Evolutionary conservation across 2,888 invertebrate species (phyloP).

Genomic region (Acronicta psi): DNA sequence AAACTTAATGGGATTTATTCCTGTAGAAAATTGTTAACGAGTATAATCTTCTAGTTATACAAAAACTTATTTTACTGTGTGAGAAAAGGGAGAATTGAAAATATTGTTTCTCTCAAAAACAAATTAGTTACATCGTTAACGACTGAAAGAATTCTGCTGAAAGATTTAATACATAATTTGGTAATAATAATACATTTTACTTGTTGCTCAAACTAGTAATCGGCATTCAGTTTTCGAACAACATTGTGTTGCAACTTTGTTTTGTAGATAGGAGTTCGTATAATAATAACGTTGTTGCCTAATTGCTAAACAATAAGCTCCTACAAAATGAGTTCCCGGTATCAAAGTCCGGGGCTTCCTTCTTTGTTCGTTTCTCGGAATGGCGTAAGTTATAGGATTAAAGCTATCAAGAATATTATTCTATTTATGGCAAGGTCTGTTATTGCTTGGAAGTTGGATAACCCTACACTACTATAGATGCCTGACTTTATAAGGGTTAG

Average conservation of each 20-base stretch:
- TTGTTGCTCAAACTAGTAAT: constrained; percentile 38
- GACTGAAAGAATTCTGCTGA: no score
- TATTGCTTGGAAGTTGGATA: no score
- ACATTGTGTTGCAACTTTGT: constrained; percentile 35
- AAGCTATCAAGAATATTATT: background rate
- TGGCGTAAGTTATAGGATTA: constrained; percentile 28
- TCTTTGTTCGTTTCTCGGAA: constrained; percentile 23
- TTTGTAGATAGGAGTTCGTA: constrained; percentile 34
- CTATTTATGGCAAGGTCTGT: no score
- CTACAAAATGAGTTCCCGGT: constrained; percentile 45
- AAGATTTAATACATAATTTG: no score
- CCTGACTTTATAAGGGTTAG: no score
- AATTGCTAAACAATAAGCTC: constrained; percentile 50
- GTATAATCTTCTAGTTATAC: background rate
- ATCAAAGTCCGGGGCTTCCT: constrained; percentile 39
- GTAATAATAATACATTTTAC: constrained; percentile 1
- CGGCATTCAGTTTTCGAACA: constrained; percentile 34
- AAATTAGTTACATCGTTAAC: no score
- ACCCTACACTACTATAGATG: no score
- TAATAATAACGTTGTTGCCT: constrained; percentile 41
- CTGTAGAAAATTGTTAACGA: background rate
- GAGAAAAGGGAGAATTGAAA: no score
- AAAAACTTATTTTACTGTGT: background rate
- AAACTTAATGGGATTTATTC: background rate
- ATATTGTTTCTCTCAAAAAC: no score